A percentile compares a stretch with the other conserved stretches of the same genome.
These are phyloP conservation scores for Cephus cinctus DNA, from an alignment of 1,140 invertebrate species.

Conservation along the genomic window DNA sequence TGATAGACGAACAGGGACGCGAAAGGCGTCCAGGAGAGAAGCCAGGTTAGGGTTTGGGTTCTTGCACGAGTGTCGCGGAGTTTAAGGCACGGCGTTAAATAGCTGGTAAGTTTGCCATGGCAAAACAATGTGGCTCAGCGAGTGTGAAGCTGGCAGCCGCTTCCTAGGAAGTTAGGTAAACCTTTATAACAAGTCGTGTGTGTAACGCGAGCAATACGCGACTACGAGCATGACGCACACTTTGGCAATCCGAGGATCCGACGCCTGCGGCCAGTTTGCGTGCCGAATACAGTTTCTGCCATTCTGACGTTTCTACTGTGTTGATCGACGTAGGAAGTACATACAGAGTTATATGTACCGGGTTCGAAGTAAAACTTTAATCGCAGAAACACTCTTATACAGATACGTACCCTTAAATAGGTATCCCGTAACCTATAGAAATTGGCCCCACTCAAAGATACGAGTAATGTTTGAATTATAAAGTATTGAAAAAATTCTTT, in stretches of 20 bases:
- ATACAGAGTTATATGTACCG: too few species aligned
- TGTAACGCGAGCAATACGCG: too few species aligned
- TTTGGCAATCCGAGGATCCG: background rate
- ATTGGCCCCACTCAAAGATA: too few species aligned
- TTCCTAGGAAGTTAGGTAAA: background rate
- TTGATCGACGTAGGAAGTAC: too few species aligned
- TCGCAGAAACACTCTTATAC: constrained; percentile 16
- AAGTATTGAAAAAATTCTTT: too few species aligned
- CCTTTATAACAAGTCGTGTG: too few species aligned
- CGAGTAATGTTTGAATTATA: too few species aligned
- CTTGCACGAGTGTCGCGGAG: constrained; percentile 35
- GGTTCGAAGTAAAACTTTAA: constrained; percentile 12
- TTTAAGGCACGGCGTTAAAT: constrained; percentile 49
- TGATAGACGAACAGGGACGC: constrained; percentile 7
- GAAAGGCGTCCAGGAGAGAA: too few species aligned
- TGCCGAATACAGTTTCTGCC: constrained; percentile 12
- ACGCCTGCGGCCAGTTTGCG: constrained; percentile 17
- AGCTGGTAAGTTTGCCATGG: constrained; percentile 47
- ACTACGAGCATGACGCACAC: background rate
- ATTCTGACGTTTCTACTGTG: too few species aligned
- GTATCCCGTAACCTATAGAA: too few species aligned
- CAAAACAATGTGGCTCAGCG: constrained; percentile 47
- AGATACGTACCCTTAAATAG: too few species aligned
- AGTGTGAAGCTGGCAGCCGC: constrained; percentile 41
- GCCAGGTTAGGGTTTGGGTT: constrained; percentile 40